A percentile compares a stretch with the other conserved stretches of the same genome.
Evolutionary conservation across 2,888 invertebrate species (phyloP).

Genomic region (Luperina nickerlii): DNA sequence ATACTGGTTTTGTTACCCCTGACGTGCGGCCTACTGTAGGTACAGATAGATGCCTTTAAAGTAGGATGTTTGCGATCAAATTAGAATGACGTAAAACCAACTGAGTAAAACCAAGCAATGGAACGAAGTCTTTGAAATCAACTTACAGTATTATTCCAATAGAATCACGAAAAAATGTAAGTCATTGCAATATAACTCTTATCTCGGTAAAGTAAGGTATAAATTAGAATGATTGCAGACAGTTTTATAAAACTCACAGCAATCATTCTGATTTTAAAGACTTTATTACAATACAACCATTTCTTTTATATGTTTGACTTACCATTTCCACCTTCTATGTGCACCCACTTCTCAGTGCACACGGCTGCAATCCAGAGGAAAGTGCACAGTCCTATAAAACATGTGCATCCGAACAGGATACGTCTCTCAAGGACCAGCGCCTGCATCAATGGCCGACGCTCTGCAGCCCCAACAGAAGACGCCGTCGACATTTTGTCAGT

Average conservation of each 20-base stretch:
- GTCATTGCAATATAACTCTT: neutral
- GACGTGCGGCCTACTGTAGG: neutral
- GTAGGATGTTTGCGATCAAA: neutral
- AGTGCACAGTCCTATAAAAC: constrained; percentile 91
- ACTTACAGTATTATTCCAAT: neutral
- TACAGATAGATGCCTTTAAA: neutral
- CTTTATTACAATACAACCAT: neutral
- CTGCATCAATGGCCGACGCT: constrained; percentile 90
- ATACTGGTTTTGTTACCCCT: neutral
- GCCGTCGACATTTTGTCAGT: constrained; percentile 91
- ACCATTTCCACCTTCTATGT: constrained; percentile 87
- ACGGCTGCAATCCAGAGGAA: constrained; percentile 94
- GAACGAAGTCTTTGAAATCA: neutral
- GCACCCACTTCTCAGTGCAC: constrained; percentile 94
- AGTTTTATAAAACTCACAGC: neutral
- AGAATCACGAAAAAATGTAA: neutral
- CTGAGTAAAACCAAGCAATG: neutral
- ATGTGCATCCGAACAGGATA: constrained; percentile 93
- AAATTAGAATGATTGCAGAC: neutral
- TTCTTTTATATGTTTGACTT: constrained; percentile 57
- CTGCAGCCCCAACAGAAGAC: constrained; percentile 91
- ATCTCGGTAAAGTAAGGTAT: neutral
- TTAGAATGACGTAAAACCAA: neutral
- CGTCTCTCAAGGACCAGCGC: constrained; percentile 93
- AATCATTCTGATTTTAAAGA: neutral